Percentiles rank a stretch among this genome's conserved stretches.
phyloP scores from a whole-genome alignment of 1,140 invertebrate species.

The Drosophila arizonae region DNA sequence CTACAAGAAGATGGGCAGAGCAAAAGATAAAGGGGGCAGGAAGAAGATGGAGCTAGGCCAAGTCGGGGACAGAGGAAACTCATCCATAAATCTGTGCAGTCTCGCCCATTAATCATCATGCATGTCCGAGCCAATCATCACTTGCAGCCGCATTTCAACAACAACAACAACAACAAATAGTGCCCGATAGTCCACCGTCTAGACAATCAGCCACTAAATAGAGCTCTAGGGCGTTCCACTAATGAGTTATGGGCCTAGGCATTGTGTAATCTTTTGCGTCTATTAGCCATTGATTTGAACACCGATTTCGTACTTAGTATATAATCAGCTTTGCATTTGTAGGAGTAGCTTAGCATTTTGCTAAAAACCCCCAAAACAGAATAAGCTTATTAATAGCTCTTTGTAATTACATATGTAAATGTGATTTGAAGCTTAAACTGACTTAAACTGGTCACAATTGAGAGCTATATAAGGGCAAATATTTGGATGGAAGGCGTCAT shows the following conservation, averaged over 20 bases:
- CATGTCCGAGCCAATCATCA: slow-evolving; percentile 76
- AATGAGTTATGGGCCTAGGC: slow-evolving; percentile 68
- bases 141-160: slow-evolving; percentile 52
- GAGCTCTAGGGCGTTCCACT: slow-evolving; percentile 61
- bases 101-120: slow-evolving; percentile 73
- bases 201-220: slow-evolving; percentile 62
- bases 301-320: slow-evolving; percentile 61
- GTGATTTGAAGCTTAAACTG: slow-evolving; percentile 1
- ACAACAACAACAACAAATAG: slow-evolving; percentile 9
- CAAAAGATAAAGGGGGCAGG: background rate
- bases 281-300: slow-evolving; percentile 56
- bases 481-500: background rate
- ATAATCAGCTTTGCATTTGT: slow-evolving; percentile 58
- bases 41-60: slow-evolving; percentile 1
- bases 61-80: slow-evolving; percentile 22
- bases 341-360: slow-evolving; percentile 48
- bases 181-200: slow-evolving; percentile 2
- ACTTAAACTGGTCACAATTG: background rate
- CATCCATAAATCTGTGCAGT: slow-evolving; percentile 72
- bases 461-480: background rate
- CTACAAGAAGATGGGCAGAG: background rate
- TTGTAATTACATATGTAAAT: slow-evolving; percentile 69
- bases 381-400: slow-evolving; percentile 35
- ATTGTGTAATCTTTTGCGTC: slow-evolving; percentile 67
- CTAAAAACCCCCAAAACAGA: slow-evolving; percentile 24